phyloP scores from a whole-genome alignment of 1,140 invertebrate genomes.

The Pseudomyrmex concolor region DNA sequence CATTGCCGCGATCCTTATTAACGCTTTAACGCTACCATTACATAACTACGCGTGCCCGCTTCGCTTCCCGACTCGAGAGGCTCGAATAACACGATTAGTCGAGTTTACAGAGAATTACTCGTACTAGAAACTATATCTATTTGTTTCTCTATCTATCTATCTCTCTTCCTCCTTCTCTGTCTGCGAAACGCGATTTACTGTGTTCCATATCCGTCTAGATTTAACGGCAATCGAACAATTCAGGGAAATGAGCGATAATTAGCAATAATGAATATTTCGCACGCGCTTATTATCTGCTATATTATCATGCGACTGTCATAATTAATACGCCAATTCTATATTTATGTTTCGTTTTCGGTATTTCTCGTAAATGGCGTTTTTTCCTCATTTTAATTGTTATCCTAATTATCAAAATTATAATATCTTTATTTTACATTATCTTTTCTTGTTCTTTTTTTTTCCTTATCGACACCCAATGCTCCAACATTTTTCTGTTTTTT shows the following conservation, averaged over 20 bases:
- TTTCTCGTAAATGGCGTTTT: not conserved
- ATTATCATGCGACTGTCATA: not conserved
- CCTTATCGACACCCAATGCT: not conserved
- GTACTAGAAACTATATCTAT: slow-evolving; percentile 31
- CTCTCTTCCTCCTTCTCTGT: slow-evolving; percentile 22
- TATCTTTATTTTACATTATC: not conserved
- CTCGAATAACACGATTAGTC: slow-evolving; percentile 71
- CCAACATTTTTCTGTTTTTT: not conserved
- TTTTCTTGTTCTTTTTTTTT: slow-evolving; percentile 4
- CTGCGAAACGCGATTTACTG: slow-evolving; percentile 8
- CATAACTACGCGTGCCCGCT: slow-evolving; percentile 57
- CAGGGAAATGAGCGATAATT: slow-evolving; percentile 5
- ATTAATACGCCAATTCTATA: not conserved
- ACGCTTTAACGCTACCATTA: slow-evolving; percentile 69
- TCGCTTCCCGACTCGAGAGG: slow-evolving; percentile 50
- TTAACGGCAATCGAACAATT: slow-evolving; percentile 40
- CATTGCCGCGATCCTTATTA: slow-evolving; percentile 67
- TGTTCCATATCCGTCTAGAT: slow-evolving; percentile 49
- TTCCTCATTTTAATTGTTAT: no score
- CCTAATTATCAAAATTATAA: no score
- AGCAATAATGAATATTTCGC: slow-evolving; percentile 5
- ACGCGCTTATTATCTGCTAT: not conserved
- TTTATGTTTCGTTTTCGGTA: not conserved
- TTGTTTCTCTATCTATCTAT: not conserved
- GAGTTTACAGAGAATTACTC: slow-evolving; percentile 65